These are phyloP conservation scores for Holotrichia oblita DNA, from an alignment of 1,140 invertebrate genomes.

Conservation along the genomic window DNA sequence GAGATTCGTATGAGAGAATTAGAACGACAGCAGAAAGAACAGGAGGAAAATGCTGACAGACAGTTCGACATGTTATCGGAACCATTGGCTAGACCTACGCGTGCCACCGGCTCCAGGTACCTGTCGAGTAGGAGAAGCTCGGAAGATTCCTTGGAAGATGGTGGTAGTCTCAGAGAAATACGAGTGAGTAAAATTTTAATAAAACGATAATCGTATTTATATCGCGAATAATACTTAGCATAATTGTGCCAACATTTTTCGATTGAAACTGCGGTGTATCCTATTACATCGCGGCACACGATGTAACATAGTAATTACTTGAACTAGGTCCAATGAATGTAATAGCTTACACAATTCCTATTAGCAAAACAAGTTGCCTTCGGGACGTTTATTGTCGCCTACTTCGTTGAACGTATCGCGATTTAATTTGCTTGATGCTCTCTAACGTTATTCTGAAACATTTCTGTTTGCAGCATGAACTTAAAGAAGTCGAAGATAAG, in stretches of 20 bases:
- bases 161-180: conserved; percentile 78
- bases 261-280: neutral
- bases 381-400: no score
- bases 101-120: conserved; percentile 62
- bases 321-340: conserved; percentile 15
- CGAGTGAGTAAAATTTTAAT: conserved; percentile 70
- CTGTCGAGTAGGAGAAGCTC: conserved; percentile 84
- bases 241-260: neutral
- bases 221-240: neutral
- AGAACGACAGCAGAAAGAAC: conserved; percentile 93
- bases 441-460: conserved; percentile 25
- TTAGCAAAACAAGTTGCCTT: no score
- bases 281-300: neutral
- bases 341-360: conserved; percentile 13
- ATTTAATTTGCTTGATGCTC: neutral
- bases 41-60: conserved; percentile 87
- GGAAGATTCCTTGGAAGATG: conserved; percentile 87
- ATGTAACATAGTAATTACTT: no score
- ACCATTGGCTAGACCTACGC: conserved; percentile 43
- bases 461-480: conserved; percentile 66
- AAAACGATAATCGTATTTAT: neutral
- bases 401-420: neutral
- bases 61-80: conserved; percentile 83
- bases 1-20: conserved; percentile 96
- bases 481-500: conserved; percentile 94